Evolutionary conservation across 2,113 vertebrate species (phyloP).

Genomic region (Pseudopipra pipra): DNA sequence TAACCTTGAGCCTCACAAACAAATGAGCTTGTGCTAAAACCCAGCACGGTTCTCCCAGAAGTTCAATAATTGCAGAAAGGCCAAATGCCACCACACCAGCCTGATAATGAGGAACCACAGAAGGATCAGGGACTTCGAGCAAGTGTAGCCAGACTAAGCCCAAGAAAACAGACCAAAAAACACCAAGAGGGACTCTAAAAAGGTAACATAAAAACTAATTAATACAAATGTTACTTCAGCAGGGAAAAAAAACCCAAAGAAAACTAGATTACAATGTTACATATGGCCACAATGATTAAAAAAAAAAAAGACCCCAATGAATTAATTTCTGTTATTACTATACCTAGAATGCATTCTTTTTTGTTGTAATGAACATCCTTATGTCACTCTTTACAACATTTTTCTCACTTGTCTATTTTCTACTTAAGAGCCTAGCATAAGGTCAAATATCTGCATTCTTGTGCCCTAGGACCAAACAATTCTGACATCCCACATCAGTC

Average conservation of each 20-base stretch:
- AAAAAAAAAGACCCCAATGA: neutral
- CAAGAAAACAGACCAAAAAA: conserved; percentile 85
- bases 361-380: neutral
- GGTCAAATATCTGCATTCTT: neutral
- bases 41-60: conserved; percentile 92
- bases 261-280: neutral
- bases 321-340: neutral
- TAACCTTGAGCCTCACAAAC: conserved; percentile 91
- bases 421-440: neutral
- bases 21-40: conserved; percentile 93
- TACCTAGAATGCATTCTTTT: neutral
- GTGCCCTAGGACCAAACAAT: neutral
- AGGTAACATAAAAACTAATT: neutral
- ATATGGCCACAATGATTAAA: neutral
- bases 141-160: conserved; percentile 87
- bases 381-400: neutral
- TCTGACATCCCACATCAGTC: neutral
- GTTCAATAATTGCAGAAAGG: conserved; percentile 88
- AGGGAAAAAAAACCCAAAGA: neutral
- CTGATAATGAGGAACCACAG: conserved; percentile 83
- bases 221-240: neutral
- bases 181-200: conserved; percentile 87
- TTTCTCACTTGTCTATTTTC: neutral
- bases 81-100: conserved; percentile 87
- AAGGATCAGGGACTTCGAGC: conserved; percentile 86